These are phyloP conservation scores for Hirudo medicinalis DNA, from an alignment of 1,140 invertebrate genomes.

Conservation along the genomic window DNA sequence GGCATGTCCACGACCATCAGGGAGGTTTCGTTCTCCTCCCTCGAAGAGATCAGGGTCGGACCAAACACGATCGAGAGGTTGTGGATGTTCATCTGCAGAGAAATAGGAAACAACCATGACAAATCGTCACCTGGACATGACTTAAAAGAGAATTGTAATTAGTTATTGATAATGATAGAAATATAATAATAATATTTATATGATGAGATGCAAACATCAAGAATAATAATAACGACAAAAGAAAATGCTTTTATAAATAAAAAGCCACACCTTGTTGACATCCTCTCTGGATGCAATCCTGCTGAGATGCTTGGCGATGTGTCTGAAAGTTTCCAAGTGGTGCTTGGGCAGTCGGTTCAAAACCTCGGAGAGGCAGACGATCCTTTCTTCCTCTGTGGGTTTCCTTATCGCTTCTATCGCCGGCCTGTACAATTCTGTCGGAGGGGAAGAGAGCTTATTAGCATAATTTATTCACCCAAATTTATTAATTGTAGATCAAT, in stretches of 20 bases:
- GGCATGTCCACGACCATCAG: slow-evolving; percentile 92
- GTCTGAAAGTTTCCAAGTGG: slow-evolving; percentile 81
- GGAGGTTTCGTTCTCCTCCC: slow-evolving; percentile 64
- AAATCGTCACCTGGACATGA: no score
- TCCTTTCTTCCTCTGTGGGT: slow-evolving; percentile 55
- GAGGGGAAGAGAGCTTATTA: not conserved
- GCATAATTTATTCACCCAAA: no score
- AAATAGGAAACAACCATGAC: not conserved
- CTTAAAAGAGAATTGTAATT: no score
- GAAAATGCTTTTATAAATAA: no score
- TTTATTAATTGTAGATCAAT: no score
- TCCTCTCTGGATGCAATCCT: slow-evolving; percentile 67
- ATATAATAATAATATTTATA: no score
- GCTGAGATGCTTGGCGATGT: slow-evolving; percentile 73
- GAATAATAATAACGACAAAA: no score
- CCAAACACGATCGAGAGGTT: slow-evolving; percentile 93
- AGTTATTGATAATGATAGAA: no score
- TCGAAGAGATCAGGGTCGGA: slow-evolving; percentile 68
- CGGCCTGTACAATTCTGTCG: slow-evolving; percentile 66
- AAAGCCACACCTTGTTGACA: slow-evolving; percentile 55
- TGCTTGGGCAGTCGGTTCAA: slow-evolving; percentile 35
- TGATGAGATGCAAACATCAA: no score
- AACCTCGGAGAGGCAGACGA: slow-evolving; percentile 55
- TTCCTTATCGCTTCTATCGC: slow-evolving; percentile 84
- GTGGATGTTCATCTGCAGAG: slow-evolving; percentile 68